Evolutionary conservation across 2,888 invertebrate genomes (phyloP).

Genomic region (Hoplodrina ambigua): DNA sequence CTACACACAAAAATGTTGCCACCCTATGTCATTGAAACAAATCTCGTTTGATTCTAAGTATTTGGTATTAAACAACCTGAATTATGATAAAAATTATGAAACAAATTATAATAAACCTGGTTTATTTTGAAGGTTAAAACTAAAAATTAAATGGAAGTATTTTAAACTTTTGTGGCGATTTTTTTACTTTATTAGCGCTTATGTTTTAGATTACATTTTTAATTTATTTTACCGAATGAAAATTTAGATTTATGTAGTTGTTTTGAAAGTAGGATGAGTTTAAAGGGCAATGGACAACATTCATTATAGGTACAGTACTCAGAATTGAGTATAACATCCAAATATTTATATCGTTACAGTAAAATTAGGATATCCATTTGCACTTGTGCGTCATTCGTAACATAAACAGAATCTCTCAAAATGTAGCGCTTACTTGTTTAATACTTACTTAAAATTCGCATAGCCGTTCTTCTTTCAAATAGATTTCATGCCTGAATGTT

Average conservation of each 20-base stretch:
- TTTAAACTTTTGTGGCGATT: conserved; percentile 8
- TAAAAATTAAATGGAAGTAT: conserved; percentile 2
- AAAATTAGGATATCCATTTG: neutral
- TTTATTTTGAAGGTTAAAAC: conserved; percentile 8
- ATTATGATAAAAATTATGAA: neutral
- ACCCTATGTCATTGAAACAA: conserved; percentile 15
- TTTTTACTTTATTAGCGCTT: conserved; percentile 10
- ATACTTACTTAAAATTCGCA: neutral
- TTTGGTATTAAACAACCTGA: neutral
- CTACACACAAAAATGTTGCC: conserved; percentile 6
- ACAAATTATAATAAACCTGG: neutral
- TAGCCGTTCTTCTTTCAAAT: neutral
- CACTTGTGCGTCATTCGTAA: neutral
- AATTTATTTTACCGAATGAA: conserved; percentile 38
- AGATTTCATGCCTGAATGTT: too few species aligned
- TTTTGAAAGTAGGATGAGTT: conserved; percentile 8
- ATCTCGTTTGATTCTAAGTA: neutral
- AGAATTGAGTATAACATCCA: neutral
- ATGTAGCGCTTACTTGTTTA: neutral
- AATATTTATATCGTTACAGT: neutral
- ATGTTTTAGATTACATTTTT: conserved; percentile 26
- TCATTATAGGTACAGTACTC: neutral
- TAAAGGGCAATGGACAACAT: conserved; percentile 41
- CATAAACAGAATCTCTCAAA: neutral
- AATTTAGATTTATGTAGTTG: conserved; percentile 8